Evolutionary conservation across 2,888 invertebrate species (phyloP).

Genomic region (Drosophila putrida): DNA sequence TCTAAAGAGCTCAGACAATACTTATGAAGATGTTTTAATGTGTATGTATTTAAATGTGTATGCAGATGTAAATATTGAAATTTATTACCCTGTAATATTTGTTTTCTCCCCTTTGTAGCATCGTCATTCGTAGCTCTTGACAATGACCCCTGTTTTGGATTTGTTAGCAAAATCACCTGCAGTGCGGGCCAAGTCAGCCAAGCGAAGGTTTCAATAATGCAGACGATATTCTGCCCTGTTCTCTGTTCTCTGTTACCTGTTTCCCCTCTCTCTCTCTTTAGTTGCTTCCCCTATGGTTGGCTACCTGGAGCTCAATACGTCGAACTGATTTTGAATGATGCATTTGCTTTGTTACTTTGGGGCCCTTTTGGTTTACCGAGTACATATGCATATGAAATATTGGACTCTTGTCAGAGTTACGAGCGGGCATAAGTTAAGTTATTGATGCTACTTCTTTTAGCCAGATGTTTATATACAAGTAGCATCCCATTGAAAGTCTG

Average conservation of each 20-base stretch:
- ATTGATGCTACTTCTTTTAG: slow-evolving; percentile 43
- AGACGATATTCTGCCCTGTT: slow-evolving; percentile 33
- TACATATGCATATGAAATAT: slow-evolving; percentile 60
- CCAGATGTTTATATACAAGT: slow-evolving; percentile 1
- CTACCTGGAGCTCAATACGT: slow-evolving; percentile 72
- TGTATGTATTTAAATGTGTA: slow-evolving; percentile 7
- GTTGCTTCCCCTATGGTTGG: slow-evolving; percentile 4
- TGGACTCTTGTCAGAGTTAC: slow-evolving; percentile 47
- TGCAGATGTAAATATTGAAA: slow-evolving; percentile 46
- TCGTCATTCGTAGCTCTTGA: slow-evolving; percentile 24
- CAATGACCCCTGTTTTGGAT: slow-evolving; percentile 49
- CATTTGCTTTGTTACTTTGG: slow-evolving; percentile 56
- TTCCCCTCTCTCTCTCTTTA: background rate
- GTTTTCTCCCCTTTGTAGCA: slow-evolving; percentile 39
- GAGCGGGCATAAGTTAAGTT: slow-evolving; percentile 42
- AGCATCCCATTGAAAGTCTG: background rate
- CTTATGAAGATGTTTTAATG: slow-evolving; percentile 3
- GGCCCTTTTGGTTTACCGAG: slow-evolving; percentile 46
- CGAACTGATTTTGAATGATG: slow-evolving; percentile 71
- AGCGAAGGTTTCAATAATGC: slow-evolving; percentile 65
- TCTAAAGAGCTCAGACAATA: background rate
- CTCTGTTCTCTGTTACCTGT: background rate
- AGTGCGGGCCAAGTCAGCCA: slow-evolving; percentile 49
- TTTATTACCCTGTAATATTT: slow-evolving; percentile 63
- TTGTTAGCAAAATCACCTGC: slow-evolving; percentile 79